These are phyloP conservation scores for Peromyscus eremicus DNA, from an alignment of 2,797 vertebrate genomes.

Conservation along the genomic window DNA sequence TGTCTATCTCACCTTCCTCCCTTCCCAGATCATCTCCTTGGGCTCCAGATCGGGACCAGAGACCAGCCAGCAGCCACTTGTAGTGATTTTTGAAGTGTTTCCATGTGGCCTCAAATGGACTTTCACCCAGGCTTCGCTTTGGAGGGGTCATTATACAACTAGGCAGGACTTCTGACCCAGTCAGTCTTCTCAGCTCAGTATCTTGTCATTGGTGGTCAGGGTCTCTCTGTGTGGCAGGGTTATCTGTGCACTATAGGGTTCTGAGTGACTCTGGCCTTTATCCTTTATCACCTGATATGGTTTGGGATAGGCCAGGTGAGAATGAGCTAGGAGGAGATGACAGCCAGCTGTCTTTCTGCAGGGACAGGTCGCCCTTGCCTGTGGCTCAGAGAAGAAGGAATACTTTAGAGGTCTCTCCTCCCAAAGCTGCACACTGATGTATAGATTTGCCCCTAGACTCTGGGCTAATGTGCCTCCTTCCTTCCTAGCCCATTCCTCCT, in stretches of 20 bases:
- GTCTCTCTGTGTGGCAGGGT: not conserved
- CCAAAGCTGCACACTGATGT: not conserved
- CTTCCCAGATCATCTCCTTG: not conserved
- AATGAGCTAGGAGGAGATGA: not conserved
- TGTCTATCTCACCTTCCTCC: too few species aligned
- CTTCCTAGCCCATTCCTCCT: not conserved
- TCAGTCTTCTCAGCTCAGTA: not conserved
- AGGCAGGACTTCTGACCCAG: accelerated
- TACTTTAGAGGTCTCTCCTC: not conserved
- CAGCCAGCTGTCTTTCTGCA: not conserved
- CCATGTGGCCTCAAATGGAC: accelerated
- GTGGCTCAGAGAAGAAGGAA: not conserved
- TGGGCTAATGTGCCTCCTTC: not conserved
- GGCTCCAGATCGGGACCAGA: not conserved
- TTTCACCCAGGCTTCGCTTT: not conserved
- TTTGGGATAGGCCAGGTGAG: not conserved
- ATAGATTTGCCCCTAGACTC: not conserved
- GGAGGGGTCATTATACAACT: not conserved
- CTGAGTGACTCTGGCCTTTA: not conserved
- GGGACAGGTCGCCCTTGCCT: not conserved
- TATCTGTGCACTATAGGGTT: accelerated
- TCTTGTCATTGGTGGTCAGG: accelerated
- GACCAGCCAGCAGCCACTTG: too few species aligned
- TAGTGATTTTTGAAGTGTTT: not conserved
- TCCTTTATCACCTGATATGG: not conserved